Percentiles rank a stretch among this genome's conserved stretches.
Evolutionary conservation across 1,140 invertebrate genomes (phyloP).

Genomic region (Drepana arcuata): DNA sequence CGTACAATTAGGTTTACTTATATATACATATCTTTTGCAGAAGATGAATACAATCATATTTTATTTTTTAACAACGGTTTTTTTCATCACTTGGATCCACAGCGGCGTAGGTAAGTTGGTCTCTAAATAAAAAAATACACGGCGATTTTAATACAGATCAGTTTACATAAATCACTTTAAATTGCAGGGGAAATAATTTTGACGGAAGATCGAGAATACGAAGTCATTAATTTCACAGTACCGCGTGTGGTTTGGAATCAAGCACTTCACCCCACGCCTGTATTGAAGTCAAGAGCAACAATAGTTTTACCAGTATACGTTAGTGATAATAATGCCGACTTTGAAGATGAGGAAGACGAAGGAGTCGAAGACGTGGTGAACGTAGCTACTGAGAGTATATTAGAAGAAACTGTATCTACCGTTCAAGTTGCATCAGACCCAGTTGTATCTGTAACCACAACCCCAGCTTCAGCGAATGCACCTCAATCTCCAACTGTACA

Average conservation of each 20-base stretch:
- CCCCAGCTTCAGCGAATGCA: constrained; percentile 8
- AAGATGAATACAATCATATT: too few species aligned
- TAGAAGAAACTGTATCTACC: constrained; percentile 12
- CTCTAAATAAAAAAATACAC: too few species aligned
- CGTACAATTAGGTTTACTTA: background rate
- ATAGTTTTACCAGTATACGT: constrained; percentile 50
- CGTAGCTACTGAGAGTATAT: constrained; percentile 11
- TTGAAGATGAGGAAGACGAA: constrained; percentile 20
- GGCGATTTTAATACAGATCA: too few species aligned
- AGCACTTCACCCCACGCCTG: constrained; percentile 35
- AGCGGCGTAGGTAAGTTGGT: too few species aligned
- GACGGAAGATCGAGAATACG: constrained; percentile 34
- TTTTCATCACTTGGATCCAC: too few species aligned
- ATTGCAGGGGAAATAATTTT: constrained; percentile 37
- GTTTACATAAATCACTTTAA: too few species aligned
- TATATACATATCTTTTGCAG: too few species aligned
- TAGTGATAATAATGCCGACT: constrained; percentile 22
- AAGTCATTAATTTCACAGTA: constrained; percentile 42
- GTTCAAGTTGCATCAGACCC: constrained; percentile 6
- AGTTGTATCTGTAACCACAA: constrained; percentile 6
- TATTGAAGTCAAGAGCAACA: constrained; percentile 47
- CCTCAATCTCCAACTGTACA: constrained; percentile 17
- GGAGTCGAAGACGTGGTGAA: constrained; percentile 17
- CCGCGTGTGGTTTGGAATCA: constrained; percentile 40
- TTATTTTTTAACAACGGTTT: too few species aligned